phyloP scores from a whole-genome alignment of 2,888 invertebrate genomes.

The Odontocerum albicorne region DNA sequence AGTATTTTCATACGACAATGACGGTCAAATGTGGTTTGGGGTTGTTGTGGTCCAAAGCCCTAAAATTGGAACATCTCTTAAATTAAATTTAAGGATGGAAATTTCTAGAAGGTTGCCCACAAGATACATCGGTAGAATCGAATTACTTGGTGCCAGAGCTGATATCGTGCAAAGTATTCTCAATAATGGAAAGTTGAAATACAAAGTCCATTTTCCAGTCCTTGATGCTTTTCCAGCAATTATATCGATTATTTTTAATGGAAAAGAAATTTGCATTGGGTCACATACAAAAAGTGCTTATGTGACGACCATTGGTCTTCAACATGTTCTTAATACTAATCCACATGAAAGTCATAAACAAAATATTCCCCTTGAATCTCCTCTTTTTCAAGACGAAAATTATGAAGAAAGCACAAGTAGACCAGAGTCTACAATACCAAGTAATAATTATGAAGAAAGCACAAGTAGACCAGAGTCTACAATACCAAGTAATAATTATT shows the following conservation, averaged over 20 bases:
- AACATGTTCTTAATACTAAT: conserved; percentile 39
- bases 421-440: no score
- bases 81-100: conserved; percentile 22
- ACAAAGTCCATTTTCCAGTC: conserved; percentile 44
- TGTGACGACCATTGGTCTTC: conserved; percentile 43
- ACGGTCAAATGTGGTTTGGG: conserved; percentile 29
- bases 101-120: conserved; percentile 15
- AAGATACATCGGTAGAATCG: conserved; percentile 21
- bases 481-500: no score
- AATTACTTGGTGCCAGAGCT: conserved; percentile 17
- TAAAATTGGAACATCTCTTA: conserved; percentile 16
- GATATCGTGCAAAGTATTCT: conserved; percentile 38
- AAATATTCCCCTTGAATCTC: no score
- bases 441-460: no score
- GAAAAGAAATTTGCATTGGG: conserved; percentile 43
- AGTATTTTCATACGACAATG: conserved; percentile 30
- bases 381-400: no score
- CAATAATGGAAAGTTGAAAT: conserved; percentile 41
- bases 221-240: conserved; percentile 42
- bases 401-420: no score
- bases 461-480: no score
- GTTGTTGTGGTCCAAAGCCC: conserved; percentile 26
- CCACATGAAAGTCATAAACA: no score
- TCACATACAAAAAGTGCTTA: conserved; percentile 40
- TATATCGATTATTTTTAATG: conserved; percentile 44